Evolutionary conservation across 2,888 invertebrate genomes (phyloP).

Genomic region (Zaprionus bogoriensis): DNA sequence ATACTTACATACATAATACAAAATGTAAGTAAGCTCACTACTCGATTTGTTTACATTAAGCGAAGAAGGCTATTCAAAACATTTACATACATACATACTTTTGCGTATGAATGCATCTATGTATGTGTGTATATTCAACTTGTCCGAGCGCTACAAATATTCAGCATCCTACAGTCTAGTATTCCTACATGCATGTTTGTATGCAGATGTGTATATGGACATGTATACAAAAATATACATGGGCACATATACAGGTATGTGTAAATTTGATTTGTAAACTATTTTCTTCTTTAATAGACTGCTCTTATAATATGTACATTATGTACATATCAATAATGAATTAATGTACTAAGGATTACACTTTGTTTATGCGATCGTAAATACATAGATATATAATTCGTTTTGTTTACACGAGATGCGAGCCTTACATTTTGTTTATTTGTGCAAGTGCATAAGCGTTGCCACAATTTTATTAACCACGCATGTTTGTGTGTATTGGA

Average conservation of each 20-base stretch:
- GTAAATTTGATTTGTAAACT: slow-evolving; percentile 4
- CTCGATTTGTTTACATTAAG: neutral
- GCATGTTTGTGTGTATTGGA: slow-evolving; percentile 1
- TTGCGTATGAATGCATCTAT: neutral
- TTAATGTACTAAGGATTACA: slow-evolving; percentile 16
- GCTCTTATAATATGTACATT: slow-evolving; percentile 12
- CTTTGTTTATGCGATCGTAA: slow-evolving; percentile 23
- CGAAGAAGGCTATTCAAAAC: neutral
- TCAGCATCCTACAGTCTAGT: slow-evolving; percentile 16
- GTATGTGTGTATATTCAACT: slow-evolving; percentile 5
- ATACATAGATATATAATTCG: slow-evolving; percentile 13
- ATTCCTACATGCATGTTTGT: neutral
- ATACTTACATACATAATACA: slow-evolving; percentile 8
- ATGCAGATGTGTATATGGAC: slow-evolving; percentile 9
- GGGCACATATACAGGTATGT: slow-evolving; percentile 6
- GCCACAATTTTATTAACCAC: slow-evolving; percentile 34
- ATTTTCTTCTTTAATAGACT: neutral
- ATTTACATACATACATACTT: slow-evolving; percentile 10
- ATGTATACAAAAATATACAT: no score
- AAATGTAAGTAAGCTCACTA: neutral
- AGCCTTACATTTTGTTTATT: slow-evolving; percentile 46
- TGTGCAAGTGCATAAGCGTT: slow-evolving; percentile 30
- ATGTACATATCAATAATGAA: slow-evolving; percentile 5
- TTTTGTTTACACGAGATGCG: slow-evolving; percentile 22
- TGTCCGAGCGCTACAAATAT: no score